Conservation (phyloP, 2,113 vertebrate species). For the Hemiprocne comata region DNA sequence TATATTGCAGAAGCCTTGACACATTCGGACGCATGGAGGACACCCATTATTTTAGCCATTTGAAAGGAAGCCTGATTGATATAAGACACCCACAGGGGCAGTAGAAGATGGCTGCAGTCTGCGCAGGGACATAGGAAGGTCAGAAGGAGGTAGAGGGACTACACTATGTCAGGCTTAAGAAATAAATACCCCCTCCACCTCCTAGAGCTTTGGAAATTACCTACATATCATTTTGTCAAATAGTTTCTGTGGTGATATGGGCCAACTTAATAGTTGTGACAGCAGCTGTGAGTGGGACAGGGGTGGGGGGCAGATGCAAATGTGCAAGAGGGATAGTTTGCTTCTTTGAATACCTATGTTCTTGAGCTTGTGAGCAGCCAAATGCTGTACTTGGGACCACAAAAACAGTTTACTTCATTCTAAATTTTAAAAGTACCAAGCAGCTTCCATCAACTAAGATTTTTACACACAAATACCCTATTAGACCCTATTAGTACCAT, state of each 20-base stretch:
- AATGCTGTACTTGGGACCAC: background rate
- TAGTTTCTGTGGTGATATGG: background rate
- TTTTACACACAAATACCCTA: background rate
- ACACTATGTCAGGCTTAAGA: background rate
- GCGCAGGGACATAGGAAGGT: constrained; percentile 45
- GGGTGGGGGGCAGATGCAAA: background rate
- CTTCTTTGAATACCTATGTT: fast-evolving
- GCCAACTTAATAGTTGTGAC: background rate
- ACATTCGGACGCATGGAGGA: constrained; percentile 58
- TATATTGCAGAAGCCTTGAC: constrained; percentile 41
- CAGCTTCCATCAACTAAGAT: background rate
- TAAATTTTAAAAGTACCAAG: background rate
- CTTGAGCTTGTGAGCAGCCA: background rate
- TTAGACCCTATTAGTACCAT: background rate
- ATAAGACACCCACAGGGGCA: constrained; percentile 61
- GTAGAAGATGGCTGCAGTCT: constrained; percentile 41
- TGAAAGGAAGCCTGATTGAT: constrained; percentile 61
- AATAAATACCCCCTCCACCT: constrained; percentile 13
- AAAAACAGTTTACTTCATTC: background rate
- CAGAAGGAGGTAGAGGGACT: constrained; percentile 20
- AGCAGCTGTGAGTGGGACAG: background rate
- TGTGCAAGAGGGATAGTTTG: background rate
- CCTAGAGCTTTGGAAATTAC: background rate
- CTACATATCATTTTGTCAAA: background rate
- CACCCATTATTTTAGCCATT: constrained; percentile 56